A percentile compares a stretch with the other conserved stretches of the same genome.
Conservation (phyloP, 2,888 invertebrate species). For the Eupeodes luniger region DNA sequence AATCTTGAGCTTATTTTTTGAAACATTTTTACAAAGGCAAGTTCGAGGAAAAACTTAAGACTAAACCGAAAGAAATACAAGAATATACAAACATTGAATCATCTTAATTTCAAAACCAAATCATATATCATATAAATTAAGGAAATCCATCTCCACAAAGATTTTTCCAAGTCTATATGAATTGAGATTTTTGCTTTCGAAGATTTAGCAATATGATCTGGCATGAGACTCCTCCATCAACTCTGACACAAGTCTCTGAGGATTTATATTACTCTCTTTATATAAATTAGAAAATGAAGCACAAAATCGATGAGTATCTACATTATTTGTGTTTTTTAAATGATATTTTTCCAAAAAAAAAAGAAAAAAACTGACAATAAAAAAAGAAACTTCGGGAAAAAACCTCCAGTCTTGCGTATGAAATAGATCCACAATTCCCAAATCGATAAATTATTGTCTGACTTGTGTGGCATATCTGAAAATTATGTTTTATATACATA, state of each 20-base stretch:
- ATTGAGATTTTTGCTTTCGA: background rate
- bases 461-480: slow-evolving; percentile 53
- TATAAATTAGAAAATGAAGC: background rate
- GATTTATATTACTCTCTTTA: background rate
- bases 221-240: background rate
- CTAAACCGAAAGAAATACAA: no score
- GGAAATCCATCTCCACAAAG: background rate
- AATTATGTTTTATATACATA: slow-evolving; percentile 50
- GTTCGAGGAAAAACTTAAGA: no score
- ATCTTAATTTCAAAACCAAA: no score
- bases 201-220: background rate
- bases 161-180: background rate
- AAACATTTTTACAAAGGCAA: no score
- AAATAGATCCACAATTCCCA: slow-evolving; percentile 49
- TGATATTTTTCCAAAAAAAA: background rate
- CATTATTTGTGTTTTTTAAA: background rate
- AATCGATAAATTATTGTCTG: slow-evolving; percentile 67
- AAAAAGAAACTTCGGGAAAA: background rate
- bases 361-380: background rate
- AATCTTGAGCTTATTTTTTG: no score
- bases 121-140: no score
- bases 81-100: no score
- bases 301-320: background rate
- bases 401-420: slow-evolving; percentile 19
- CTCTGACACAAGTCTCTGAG: background rate